Evolutionary conservation across 2,113 vertebrate genomes (phyloP).

Genomic region (Erinaceus europaeus): DNA sequence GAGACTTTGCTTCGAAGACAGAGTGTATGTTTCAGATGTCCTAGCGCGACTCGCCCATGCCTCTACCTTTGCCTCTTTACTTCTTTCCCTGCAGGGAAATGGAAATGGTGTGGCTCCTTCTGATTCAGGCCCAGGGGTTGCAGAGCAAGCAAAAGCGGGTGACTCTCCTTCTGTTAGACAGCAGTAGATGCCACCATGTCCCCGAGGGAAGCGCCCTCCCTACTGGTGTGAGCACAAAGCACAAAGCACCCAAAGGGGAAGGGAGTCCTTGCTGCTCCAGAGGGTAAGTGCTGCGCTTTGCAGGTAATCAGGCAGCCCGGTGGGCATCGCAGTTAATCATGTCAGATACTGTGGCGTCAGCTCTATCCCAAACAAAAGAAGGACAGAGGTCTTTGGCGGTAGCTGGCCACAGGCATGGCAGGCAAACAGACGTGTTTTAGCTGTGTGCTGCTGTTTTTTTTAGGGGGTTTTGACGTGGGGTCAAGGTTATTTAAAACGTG

Average conservation of each 20-base stretch:
- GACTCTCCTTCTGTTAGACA: not conserved
- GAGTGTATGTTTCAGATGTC: too few relatives aligned
- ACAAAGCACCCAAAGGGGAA: not conserved
- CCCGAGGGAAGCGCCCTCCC: constrained; percentile 31
- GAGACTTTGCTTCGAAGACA: too few relatives aligned
- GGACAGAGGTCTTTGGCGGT: constrained; percentile 43
- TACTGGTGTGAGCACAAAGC: constrained; percentile 47
- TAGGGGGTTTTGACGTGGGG: not conserved
- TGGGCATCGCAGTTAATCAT: constrained; percentile 65
- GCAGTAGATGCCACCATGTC: not conserved
- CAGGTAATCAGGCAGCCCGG: constrained; percentile 52
- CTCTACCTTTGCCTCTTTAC: not conserved
- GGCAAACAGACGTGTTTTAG: not conserved
- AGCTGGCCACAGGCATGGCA: not conserved
- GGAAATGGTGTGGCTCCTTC: not conserved
- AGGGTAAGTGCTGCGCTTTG: constrained; percentile 28
- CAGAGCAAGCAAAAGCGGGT: not conserved
- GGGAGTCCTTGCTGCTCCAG: constrained; percentile 47
- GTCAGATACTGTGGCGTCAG: constrained; percentile 57
- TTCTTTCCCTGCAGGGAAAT: not conserved
- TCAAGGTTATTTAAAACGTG: not conserved
- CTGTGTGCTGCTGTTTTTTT: not conserved
- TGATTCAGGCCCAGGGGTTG: not conserved
- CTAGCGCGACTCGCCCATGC: not conserved
- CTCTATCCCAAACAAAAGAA: constrained; percentile 57